These are phyloP conservation scores for Luperina nickerlii DNA, from an alignment of 2,888 invertebrate genomes.

Conservation along the genomic window DNA sequence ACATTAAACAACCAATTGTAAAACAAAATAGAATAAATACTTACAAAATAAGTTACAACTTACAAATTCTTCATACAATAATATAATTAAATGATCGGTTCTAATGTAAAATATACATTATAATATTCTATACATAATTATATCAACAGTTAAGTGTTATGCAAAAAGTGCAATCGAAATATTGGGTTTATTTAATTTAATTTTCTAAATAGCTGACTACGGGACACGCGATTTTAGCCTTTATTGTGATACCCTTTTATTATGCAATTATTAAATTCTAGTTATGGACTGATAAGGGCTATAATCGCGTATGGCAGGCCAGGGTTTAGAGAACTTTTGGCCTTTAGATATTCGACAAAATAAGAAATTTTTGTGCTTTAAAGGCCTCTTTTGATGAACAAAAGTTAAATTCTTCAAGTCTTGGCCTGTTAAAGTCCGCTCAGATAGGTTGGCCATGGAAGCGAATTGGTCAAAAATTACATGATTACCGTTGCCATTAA, in stretches of 20 bases:
- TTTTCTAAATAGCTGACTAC: conserved; percentile 71
- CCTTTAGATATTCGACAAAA: conserved; percentile 14
- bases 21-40: conserved; percentile 74
- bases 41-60: conserved; percentile 73
- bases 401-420: conserved; percentile 20
- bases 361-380: conserved; percentile 41
- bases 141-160: conserved; percentile 88
- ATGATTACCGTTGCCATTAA: conserved; percentile 60
- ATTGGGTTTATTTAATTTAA: conserved; percentile 62
- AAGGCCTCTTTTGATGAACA: conserved; percentile 21
- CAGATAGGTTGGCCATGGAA: conserved; percentile 72
- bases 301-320: conserved; percentile 61
- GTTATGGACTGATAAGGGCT: conserved; percentile 56
- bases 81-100: conserved; percentile 69
- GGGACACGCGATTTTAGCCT: conserved; percentile 59
- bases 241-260: conserved; percentile 51
- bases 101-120: conserved; percentile 83
- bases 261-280: conserved; percentile 54
- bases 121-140: conserved; percentile 83
- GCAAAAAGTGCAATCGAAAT: conserved; percentile 87
- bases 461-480: conserved; percentile 79
- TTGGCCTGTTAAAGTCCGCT: conserved; percentile 52
- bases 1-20: conserved; percentile 72
- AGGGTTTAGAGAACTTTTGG: conserved; percentile 25
- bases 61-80: conserved; percentile 60